Conservation (phyloP, 1,140 invertebrate genomes). For the Penaeus vannamei region DNA sequence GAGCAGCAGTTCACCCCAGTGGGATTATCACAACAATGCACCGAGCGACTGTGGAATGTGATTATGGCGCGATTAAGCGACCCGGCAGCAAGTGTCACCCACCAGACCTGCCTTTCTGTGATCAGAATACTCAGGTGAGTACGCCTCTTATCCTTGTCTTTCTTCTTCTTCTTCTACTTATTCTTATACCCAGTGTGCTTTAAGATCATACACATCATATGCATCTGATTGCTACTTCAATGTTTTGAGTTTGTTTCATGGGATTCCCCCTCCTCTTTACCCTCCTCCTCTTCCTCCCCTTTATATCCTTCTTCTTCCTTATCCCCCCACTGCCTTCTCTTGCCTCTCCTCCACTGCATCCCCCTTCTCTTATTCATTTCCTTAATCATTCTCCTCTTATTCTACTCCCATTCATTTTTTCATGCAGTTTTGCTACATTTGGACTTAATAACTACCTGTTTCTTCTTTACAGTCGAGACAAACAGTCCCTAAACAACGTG, state of each 20-base stretch:
- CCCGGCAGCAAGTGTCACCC: constrained; percentile 17
- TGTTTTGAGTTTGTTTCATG: too few species aligned
- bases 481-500: constrained; percentile 80
- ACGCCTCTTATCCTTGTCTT: too few species aligned
- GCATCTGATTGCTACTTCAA: too few species aligned
- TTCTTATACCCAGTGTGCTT: too few species aligned
- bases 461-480: constrained; percentile 79
- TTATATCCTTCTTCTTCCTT: too few species aligned
- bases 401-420: background rate
- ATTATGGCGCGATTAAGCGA: constrained; percentile 62
- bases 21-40: constrained; percentile 30
- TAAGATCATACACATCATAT: too few species aligned
- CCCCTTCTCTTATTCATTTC: too few species aligned
- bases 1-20: constrained; percentile 59
- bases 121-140: constrained; percentile 70
- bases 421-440: background rate
- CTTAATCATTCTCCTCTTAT: too few species aligned
- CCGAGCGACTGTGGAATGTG: constrained; percentile 61
- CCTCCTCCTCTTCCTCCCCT: background rate
- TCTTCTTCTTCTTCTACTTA: too few species aligned
- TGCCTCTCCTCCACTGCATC: too few species aligned
- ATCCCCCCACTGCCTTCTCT: too few species aligned
- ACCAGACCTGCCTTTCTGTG: constrained; percentile 66
- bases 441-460: background rate
- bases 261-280: too few species aligned